Base-by-base conservation (phyloP, 2,113 vertebrate species). In the Raja brachyura region DNA sequence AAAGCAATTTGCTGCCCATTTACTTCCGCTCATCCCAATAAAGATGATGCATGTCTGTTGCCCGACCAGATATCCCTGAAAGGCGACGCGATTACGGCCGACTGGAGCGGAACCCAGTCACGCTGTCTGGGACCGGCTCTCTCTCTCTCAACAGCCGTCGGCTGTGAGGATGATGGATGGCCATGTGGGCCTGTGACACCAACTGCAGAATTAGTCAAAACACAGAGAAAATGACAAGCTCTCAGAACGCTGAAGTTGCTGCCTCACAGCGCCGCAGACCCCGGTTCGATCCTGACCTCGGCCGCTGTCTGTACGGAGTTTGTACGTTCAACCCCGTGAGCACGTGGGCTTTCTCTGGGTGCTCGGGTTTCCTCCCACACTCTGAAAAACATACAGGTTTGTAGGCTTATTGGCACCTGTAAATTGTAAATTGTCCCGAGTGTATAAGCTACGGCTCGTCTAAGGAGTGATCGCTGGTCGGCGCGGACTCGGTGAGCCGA, bases 151-250 rank as follows among this genome's bases (percentile, higher is more conserved):
- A 61, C 93, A 93, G 76, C 93, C 74, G 93, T 93, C n/a, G 56
- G 68, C 78, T 94, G 94, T 94, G 94, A 93, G 68, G 93, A 88
- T 95, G 94, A 94, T 56, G 93, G 93, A 94, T 94, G 93, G 93
- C n/a, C 16, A 70, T 76, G 86, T 63, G 73, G 78, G 94, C 63
- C 66, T 94, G 31, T 93, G 93, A 94, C 93, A 93, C 86, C 74
- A 93, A 93, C 83, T 25, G 63, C 94, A 68, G 93, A 61, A 93
- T 93, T 94, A 93, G 88, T 94, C 93, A 94, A 85, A 48, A 93
- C 6, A 59, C 83, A 22, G 90, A 76, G 93, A 94, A 93, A 94
- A 92, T 92, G 90, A 92, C 63, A 39, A 54, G 33, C 39, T 74
- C 90, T 74, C 66, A 92, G 66, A 54, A 73, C 25, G 31, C 90